Conservation (phyloP, 64 coral and sea anemone species). For the Pocillopora verrucosa region DNA sequence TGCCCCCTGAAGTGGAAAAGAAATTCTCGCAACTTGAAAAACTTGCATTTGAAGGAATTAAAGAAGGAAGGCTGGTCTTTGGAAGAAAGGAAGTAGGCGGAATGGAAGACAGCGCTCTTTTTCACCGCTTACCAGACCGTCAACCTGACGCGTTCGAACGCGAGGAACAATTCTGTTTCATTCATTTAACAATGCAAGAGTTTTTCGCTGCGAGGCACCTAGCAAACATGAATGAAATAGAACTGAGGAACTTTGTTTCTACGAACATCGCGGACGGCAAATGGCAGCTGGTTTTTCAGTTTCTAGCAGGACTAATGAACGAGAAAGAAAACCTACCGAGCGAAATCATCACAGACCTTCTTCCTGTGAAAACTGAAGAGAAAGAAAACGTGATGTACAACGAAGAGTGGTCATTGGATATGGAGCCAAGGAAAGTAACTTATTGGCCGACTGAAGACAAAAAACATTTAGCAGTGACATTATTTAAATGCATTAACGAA, state of each 20-base stretch:
- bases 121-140: slow-evolving; percentile 52
- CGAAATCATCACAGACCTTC: too few species aligned
- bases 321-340: too few species aligned
- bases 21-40: slow-evolving; percentile 7
- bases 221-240: neutral
- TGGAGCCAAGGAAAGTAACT: too few species aligned
- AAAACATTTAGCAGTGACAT: too few species aligned
- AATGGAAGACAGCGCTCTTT: slow-evolving; percentile 40
- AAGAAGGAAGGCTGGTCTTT: slow-evolving; percentile 36
- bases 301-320: too few species aligned
- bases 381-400: too few species aligned
- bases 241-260: slow-evolving; percentile 13
- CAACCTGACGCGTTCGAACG: neutral
- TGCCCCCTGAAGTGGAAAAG: neutral
- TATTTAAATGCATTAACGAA: too few species aligned
- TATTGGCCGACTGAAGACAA: too few species aligned
- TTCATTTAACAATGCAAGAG: slow-evolving; percentile 78
- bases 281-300: slow-evolving; percentile 59
- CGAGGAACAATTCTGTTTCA: slow-evolving; percentile 44
- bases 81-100: neutral
- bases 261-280: slow-evolving; percentile 13
- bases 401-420: too few species aligned
- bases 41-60: slow-evolving; percentile 44
- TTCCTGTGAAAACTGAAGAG: too few species aligned
- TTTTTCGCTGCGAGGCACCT: slow-evolving; percentile 64